Evolutionary conservation across 2,113 vertebrate genomes (phyloP).

Genomic region (Balaeniceps rex): DNA sequence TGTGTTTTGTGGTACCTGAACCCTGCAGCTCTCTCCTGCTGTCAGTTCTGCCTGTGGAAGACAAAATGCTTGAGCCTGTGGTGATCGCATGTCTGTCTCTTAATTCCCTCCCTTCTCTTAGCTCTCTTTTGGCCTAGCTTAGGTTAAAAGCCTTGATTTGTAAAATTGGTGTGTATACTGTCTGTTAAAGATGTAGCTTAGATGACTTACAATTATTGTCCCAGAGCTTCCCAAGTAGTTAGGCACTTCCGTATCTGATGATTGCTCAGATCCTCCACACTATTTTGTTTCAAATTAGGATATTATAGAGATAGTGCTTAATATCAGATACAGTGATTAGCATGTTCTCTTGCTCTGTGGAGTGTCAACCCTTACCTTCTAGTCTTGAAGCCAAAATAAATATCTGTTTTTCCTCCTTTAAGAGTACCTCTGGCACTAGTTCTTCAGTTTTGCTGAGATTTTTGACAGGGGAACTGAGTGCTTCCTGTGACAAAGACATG

Average conservation of each 20-base stretch:
- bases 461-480: neutral
- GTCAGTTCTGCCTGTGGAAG: neutral
- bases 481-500: neutral
- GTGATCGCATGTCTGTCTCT: neutral
- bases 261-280: neutral
- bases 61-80: neutral
- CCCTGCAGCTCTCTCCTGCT: accelerated
- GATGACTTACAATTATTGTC: neutral
- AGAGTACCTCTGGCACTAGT: neutral
- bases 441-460: neutral
- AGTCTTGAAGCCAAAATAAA: neutral
- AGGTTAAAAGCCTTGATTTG: neutral
- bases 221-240: neutral
- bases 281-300: neutral
- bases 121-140: neutral
- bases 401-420: neutral
- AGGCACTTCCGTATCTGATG: neutral
- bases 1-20: neutral
- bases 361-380: neutral
- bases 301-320: neutral
- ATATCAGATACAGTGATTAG: neutral
- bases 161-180: neutral
- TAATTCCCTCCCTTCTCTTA: neutral
- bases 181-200: neutral
- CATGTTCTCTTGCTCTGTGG: neutral